Evolutionary conservation across 2,113 vertebrate species (phyloP).

Genomic region (Acinonyx jubatus): DNA sequence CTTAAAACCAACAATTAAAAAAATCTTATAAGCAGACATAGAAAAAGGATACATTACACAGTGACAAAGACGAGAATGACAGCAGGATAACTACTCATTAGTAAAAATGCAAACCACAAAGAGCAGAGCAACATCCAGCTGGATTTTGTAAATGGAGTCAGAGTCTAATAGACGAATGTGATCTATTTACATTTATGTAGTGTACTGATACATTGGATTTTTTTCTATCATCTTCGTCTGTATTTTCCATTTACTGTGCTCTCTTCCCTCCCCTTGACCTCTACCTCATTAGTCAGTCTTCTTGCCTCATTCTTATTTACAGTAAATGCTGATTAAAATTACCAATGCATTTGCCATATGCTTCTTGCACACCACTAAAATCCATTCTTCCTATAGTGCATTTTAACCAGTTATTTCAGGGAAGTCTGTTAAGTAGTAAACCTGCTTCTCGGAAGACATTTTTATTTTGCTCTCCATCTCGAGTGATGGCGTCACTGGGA

Average conservation of each 20-base stretch:
- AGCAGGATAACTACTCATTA: neutral
- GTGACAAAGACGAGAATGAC: neutral
- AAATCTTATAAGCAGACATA: neutral
- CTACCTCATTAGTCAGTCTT: neutral
- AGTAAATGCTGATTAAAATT: neutral
- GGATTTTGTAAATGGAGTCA: neutral
- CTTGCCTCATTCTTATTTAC: neutral
- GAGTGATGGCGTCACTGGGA: neutral
- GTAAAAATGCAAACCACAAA: neutral
- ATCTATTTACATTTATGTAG: neutral
- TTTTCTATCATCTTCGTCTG: neutral
- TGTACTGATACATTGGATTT: neutral
- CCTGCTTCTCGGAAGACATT: neutral
- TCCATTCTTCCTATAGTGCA: neutral
- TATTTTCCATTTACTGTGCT: neutral
- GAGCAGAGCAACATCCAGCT: neutral
- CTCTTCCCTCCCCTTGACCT: neutral
- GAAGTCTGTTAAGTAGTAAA: neutral
- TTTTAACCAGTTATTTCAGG: neutral
- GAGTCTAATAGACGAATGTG: neutral
- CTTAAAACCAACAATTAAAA: neutral
- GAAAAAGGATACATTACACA: neutral
- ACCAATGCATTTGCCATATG: neutral
- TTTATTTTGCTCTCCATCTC: neutral
- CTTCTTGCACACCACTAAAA: neutral